Percentiles rank a stretch among this genome's conserved stretches.
Conservation (phyloP, 2,888 invertebrate species). For the Tiphia femorata region DNA sequence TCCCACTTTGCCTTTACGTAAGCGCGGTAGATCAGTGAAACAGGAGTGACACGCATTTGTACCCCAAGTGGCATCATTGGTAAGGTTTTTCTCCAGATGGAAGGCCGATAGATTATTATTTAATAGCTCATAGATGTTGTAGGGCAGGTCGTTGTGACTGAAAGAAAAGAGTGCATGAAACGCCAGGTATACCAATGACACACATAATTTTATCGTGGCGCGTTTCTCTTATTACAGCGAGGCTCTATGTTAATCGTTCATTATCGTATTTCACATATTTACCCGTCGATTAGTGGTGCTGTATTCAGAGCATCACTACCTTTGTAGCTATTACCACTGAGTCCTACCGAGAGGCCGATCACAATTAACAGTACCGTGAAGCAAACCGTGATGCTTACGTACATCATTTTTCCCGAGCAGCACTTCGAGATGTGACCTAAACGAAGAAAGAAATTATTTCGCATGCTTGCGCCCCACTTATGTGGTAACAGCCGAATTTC, state of each 20-base stretch:
- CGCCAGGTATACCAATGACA: no score
- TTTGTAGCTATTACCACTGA: conserved; percentile 37
- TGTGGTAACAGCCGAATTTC: no score
- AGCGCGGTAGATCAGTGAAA: conserved; percentile 72
- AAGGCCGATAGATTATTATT: conserved; percentile 67
- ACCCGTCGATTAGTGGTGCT: conserved; percentile 65
- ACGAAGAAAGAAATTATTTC: no score
- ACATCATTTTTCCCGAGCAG: conserved; percentile 44
- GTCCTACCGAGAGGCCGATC: conserved; percentile 47
- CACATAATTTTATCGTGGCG: no score
- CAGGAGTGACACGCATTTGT: conserved; percentile 55
- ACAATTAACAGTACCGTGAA: conserved; percentile 31
- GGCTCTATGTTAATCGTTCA: no score
- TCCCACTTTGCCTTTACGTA: conserved; percentile 71
- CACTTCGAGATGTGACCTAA: conserved; percentile 19
- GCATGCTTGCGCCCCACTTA: no score
- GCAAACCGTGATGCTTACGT: conserved; percentile 34
- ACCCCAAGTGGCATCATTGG: conserved; percentile 67
- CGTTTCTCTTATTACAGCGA: no score
- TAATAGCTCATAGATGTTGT: conserved; percentile 63
- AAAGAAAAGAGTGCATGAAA: conserved; percentile 29
- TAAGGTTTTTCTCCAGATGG: conserved; percentile 65
- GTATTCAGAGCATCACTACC: conserved; percentile 60
- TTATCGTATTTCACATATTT: no score
- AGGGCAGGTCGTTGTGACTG: conserved; percentile 72